phyloP scores from a whole-genome alignment of 2,888 invertebrate species.

The Lasioglossum marginatum region DNA sequence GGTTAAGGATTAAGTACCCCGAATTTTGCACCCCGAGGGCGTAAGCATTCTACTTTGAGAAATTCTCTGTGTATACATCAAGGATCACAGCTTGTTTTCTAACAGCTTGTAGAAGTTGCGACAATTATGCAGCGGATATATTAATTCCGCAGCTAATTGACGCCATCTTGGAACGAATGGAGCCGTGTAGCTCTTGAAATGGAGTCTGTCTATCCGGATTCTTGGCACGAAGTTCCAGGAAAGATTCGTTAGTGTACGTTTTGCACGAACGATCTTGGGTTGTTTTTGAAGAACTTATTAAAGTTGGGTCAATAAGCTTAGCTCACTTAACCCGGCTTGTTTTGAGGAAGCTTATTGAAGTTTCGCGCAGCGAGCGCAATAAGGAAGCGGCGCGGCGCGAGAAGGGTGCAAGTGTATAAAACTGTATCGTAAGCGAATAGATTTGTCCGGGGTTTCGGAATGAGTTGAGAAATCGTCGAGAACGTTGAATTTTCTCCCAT shows the following conservation, averaged over 20 bases:
- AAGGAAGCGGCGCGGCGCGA: background rate
- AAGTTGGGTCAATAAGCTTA: background rate
- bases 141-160: no score
- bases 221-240: background rate
- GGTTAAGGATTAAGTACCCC: no score
- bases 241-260: background rate
- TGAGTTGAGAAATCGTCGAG: conserved; percentile 72
- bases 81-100: no score
- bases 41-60: no score
- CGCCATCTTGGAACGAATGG: background rate
- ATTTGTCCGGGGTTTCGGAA: conserved; percentile 71
- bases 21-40: no score
- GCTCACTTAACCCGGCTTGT: background rate
- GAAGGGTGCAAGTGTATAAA: conserved; percentile 34
- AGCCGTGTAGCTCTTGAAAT: background rate
- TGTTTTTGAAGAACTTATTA: background rate
- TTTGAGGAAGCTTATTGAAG: background rate
- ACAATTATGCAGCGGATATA: no score
- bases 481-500: conserved; percentile 66
- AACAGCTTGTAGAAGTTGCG: no score
- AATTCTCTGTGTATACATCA: no score
- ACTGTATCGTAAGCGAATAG: conserved; percentile 65
- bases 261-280: background rate
- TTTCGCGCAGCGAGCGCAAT: background rate
- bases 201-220: background rate